Base-by-base conservation (phyloP, 1,140 invertebrate species). In the Bombus pyrosoma region DNA sequence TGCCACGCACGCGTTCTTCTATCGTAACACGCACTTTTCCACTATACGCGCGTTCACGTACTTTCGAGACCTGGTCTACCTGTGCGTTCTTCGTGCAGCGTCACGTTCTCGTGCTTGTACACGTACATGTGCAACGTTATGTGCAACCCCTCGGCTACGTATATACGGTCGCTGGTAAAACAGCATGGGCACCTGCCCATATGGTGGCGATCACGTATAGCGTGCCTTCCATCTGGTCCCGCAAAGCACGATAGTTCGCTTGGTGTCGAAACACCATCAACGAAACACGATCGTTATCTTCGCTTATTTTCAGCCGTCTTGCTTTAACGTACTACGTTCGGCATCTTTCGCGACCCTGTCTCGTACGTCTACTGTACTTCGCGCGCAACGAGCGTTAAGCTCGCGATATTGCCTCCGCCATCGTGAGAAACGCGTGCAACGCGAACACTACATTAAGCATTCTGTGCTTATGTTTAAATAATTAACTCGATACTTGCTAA, bases 141-240 rank as follows among this genome's bases (percentile, higher is more conserved):
- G n/a, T 22, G 37, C 75, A 62, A 25, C 47, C 57, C 34, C 13
- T 62, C 4, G 57, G 64, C 39, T 82, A 72, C 68, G 79, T 69
- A 74, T 86, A 86, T 81, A 73, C 84, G 83, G 47, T 37, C 25
- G 74, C 78, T 64, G 53, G 80, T 87, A 83, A 88, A 90, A 85
- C 89, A 64, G 83, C 66, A 83, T 75, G 90, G 91, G 92, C 94
- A 95, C 94, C 94, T 95, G 94, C 92, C 93, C 93, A 94, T 95
- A 92, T 94, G 94, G 92, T 89, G 80, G 86, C 88, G 85, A 34
- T 34, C 86, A 47, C 79, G 72, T 74, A 84, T 37, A 53, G 39
- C 74, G 86, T 87, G 87, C 75, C 72, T 84, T 90, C 93, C 93
- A 94, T 93, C 93, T 94, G 93, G 87, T 85, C 86, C 79, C 43